Evolutionary conservation across 2,888 invertebrate species (phyloP).

Genomic region (Agapetus fuscipes): DNA sequence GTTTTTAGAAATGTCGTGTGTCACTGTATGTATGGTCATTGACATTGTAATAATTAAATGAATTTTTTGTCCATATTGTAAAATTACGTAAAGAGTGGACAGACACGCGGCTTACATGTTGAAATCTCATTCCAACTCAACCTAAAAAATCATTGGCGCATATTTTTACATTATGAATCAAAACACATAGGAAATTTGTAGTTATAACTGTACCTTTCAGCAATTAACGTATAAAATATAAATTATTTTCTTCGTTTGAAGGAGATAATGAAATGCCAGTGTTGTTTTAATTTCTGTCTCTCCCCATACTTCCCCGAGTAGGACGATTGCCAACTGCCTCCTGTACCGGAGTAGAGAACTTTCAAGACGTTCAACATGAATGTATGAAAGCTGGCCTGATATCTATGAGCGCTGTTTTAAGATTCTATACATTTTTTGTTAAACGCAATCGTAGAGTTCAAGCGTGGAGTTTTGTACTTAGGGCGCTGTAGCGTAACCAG

Average conservation of each 20-base stretch:
- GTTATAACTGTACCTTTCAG: conserved; percentile 22
- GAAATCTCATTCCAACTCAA: conserved; percentile 22
- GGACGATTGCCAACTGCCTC: too few species aligned
- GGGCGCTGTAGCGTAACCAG: too few species aligned
- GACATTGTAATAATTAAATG: conserved; percentile 21
- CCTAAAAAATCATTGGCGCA: conserved; percentile 20
- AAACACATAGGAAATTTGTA: conserved; percentile 21
- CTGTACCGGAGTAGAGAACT: too few species aligned
- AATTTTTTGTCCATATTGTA: conserved; percentile 21
- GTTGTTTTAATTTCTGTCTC: conserved; percentile 15
- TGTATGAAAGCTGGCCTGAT: too few species aligned
- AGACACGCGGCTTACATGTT: conserved; percentile 20
- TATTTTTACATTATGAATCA: conserved; percentile 22
- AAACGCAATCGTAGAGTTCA: too few species aligned
- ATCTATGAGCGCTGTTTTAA: too few species aligned
- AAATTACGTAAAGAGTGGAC: conserved; percentile 15
- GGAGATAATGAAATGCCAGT: conserved; percentile 19
- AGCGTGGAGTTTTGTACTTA: too few species aligned
- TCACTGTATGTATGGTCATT: conserved; percentile 19
- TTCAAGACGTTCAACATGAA: too few species aligned
- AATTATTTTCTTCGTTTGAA: conserved; percentile 20
- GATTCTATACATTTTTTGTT: too few species aligned
- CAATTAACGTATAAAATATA: conserved; percentile 21
- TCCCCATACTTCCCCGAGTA: background rate
- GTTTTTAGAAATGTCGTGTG: conserved; percentile 22